Evolutionary conservation across 2,797 vertebrate species (phyloP), one percentile per base, ranked within the genome.

Genomic region (Microcaecilia unicolor): DNA sequence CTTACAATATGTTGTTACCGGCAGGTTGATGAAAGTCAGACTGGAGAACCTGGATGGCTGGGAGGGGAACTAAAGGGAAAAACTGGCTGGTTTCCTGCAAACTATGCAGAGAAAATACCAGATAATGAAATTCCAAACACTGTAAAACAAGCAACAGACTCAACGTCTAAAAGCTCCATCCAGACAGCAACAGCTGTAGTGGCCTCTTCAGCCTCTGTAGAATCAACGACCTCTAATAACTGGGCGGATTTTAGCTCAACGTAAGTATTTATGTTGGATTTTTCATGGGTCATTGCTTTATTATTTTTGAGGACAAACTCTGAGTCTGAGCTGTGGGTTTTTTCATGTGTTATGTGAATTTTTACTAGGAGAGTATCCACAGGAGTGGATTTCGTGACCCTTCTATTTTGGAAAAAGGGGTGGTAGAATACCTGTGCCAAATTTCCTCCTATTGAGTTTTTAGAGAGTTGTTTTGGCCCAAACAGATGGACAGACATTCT

Each of bases 221-320:
- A n/a, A 4, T 50, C 76, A 25, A 28, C 72, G 9, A 48, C 39
- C 24, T 72, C 89, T 56, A 93, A 85, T 48, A 99, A 97, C 81
- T 99, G 95, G 95, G 95, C 95, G 2, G 95, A 99, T 74, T 99
- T 99, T 68, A 98, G 83, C 73, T 93, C 93, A 60, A 98, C 91
- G 94, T 99, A 74, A 47, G 92, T 84, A 24, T 43, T 31, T 18
- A 11, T 25, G 4, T n/a, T n/a, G n/a, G n/a, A n/a, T n/a, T n/a
- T n/a, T n/a, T n/a, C n/a, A n/a, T n/a, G 41, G 28, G 22, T 16
- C 15, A 20, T 22, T 30, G 8, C 8, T 22, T 21, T 36, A 27
- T 9, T 12, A 22, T 23, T 27, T 8, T 25, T 28, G 9, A 7
- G 15, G 11, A 28, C 14, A n/a, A n/a, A n/a, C n/a, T n/a, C n/a